These are phyloP conservation scores for Gallinago jamesoni DNA, from an alignment of 2,113 vertebrate species.

Conservation along the genomic window DNA sequence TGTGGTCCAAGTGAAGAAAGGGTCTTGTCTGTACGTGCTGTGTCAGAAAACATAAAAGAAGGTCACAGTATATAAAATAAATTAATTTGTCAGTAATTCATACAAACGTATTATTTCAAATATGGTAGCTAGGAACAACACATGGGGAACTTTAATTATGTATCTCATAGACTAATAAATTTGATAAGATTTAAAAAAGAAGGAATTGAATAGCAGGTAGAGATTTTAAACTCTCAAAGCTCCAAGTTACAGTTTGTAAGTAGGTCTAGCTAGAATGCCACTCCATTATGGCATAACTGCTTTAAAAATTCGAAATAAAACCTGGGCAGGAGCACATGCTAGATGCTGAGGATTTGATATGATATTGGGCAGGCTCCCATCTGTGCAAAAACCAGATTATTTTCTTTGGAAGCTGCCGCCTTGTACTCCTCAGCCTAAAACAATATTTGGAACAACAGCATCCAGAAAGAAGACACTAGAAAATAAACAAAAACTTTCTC, in stretches of 20 bases:
- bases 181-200: neutral
- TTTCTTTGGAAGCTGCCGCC: neutral
- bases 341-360: neutral
- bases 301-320: neutral
- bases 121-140: neutral
- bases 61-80: neutral
- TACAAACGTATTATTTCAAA: neutral
- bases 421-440: neutral
- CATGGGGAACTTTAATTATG: neutral
- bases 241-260: neutral
- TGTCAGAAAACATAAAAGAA: neutral
- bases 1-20: neutral
- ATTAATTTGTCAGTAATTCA: neutral
- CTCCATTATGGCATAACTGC: neutral
- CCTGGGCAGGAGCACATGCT: neutral
- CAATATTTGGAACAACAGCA: neutral
- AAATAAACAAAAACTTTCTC: neutral
- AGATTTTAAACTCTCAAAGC: neutral
- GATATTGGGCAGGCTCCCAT: neutral
- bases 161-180: neutral
- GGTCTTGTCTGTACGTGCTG: neutral
- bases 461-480: neutral
- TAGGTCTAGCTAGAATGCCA: neutral
- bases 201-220: neutral
- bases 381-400: neutral